Conservation (phyloP, 2,888 invertebrate genomes). For the Stratiomys singularior region DNA sequence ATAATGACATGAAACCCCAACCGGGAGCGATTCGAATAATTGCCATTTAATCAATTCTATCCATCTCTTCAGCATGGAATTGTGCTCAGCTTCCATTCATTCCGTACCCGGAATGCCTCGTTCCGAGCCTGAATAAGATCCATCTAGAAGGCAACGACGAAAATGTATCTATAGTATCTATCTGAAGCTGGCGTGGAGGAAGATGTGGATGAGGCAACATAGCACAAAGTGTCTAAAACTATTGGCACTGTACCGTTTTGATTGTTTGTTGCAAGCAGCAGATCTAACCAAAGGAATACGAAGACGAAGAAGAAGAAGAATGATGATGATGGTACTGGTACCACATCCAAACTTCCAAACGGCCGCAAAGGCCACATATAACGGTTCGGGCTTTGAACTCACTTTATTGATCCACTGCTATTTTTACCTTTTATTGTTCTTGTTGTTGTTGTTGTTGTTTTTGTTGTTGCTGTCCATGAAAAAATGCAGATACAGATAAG, state of each 20-base stretch:
- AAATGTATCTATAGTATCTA: slow-evolving; percentile 18
- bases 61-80: slow-evolving; percentile 22
- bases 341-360: background rate
- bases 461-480: background rate
- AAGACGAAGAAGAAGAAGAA: slow-evolving; percentile 9
- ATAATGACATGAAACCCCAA: slow-evolving; percentile 17
- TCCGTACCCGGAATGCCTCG: background rate
- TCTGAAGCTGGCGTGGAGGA: background rate
- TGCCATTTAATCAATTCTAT: slow-evolving; percentile 41
- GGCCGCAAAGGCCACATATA: slow-evolving; percentile 39
- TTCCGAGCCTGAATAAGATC: slow-evolving; percentile 4
- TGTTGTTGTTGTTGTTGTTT: too few relatives aligned
- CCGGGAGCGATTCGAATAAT: slow-evolving; percentile 39
- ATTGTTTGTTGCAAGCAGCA: slow-evolving; percentile 32
- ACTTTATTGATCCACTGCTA: slow-evolving; percentile 23
- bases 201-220: slow-evolving; percentile 33
- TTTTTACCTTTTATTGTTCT: background rate
- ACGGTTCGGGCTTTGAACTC: slow-evolving; percentile 45
- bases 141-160: slow-evolving; percentile 24
- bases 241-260: slow-evolving; percentile 46
- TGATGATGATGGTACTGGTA: too few relatives aligned
- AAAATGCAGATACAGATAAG: slow-evolving; percentile 40
- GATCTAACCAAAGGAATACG: background rate
- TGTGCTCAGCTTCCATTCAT: background rate
- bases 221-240: slow-evolving; percentile 38